Base-by-base conservation (phyloP, 2,797 vertebrate species). In the Percopsis omiscomaycus region DNA sequence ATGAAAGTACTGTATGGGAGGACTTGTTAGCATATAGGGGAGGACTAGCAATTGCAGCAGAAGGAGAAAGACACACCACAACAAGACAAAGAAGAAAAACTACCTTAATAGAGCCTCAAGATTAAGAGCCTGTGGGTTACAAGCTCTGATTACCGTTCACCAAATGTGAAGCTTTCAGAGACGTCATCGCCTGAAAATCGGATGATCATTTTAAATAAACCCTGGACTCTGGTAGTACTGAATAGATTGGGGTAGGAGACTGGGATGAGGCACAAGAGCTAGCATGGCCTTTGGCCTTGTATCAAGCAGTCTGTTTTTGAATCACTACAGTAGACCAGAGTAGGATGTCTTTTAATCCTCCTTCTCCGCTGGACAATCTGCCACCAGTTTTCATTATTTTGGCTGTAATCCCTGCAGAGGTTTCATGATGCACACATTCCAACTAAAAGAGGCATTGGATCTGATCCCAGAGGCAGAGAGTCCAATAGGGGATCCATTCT, bases 291-390 rank as follows among this genome's bases (percentile, higher is more conserved):
- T 71, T 12, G 2, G 12, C 61, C 66, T 63, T 11, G 27, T 47
- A 45, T 77, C 63, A 63, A 81, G 77, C 78, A 53, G 66, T 47
- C 27, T 16, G 30, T 11, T 52, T 80, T 63, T 70, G 75, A 81
- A 84, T 70, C 55, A 16, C 81, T 79, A 84, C 75, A 76, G 72
- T 69, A 69, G 71, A 78, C 75, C 16, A 0, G 50, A 75, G 61
- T 22, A 69, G 74, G 84, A 88, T 85, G 84, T 74, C 46, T 53
- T 27, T 59, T 89, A 91, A 90, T 90, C 88, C 80, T 56, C 59
- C 73, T 64, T 62, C 77, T 72, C 76, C 74, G 4, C 80, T 82
- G 70, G 78, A 84, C 74, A 84, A 83, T 82, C 73, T 71, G 66
- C 59, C 57, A 70, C 55, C 30, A 47, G 59, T 74, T 81, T 83